A percentile compares a stretch with the other conserved stretches of the same genome.
Evolutionary conservation across 2,113 vertebrate genomes (phyloP).

Genomic region (Emydocephalus ijimae): DNA sequence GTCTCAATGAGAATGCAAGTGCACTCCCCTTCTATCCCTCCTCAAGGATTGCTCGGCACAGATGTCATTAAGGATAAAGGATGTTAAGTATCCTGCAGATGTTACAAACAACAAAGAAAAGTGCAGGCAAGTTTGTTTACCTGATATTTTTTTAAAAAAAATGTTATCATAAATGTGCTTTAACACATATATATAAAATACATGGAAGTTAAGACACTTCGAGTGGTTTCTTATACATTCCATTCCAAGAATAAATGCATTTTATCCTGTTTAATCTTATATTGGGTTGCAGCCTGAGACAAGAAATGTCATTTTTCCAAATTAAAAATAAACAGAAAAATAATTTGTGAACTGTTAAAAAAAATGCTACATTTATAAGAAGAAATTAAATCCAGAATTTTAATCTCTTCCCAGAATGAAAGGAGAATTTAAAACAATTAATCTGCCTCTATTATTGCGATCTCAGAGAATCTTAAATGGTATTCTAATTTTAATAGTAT

Average conservation of each 20-base stretch:
- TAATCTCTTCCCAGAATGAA: background rate
- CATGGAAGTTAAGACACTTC: background rate
- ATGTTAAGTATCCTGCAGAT: constrained; percentile 9
- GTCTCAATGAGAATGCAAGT: constrained; percentile 33
- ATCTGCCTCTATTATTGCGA: background rate
- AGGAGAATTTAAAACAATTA: background rate
- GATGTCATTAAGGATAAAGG: background rate
- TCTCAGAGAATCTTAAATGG: background rate
- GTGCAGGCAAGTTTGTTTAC: constrained; percentile 4
- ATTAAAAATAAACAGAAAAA: background rate
- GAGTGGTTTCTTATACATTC: background rate
- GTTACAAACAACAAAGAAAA: constrained; percentile 1
- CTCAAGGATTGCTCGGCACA: background rate
- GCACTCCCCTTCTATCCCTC: background rate
- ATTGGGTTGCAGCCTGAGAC: background rate
- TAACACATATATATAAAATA: background rate
- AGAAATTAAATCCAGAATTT: background rate
- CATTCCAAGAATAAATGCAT: background rate
- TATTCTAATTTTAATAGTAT: background rate
- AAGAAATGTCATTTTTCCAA: background rate
- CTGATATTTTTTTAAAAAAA: background rate
- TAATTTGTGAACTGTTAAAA: background rate
- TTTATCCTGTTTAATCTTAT: background rate
- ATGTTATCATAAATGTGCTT: background rate
- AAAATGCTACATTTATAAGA: background rate